Conservation (phyloP, 2,113 vertebrate species). For the Atherinomorus stipes region DNA sequence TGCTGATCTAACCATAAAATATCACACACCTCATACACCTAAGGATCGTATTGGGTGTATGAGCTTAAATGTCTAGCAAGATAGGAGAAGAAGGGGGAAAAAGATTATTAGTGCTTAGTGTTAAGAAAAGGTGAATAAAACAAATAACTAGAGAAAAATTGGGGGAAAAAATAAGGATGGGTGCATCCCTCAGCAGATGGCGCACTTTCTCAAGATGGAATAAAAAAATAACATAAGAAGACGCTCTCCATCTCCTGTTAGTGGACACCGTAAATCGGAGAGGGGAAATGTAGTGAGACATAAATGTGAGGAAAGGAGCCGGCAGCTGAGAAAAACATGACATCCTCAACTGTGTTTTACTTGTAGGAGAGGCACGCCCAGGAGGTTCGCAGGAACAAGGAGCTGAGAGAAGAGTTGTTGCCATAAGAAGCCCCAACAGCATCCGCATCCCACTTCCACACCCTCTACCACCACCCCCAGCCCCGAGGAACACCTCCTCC, state of each 20-base stretch:
- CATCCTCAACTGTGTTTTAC: conserved; percentile 31
- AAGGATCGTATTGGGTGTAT: background rate
- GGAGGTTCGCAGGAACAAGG: conserved; percentile 96
- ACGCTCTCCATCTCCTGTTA: background rate
- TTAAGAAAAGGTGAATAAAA: background rate
- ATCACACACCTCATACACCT: background rate
- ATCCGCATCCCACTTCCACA: conserved; percentile 37
- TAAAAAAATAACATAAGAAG: background rate
- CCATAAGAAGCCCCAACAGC: conserved; percentile 70
- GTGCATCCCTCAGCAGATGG: background rate
- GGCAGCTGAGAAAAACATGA: background rate
- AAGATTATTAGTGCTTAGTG: background rate
- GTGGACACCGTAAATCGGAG: conserved; percentile 14
- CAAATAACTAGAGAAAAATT: background rate
- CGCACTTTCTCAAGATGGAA: background rate
- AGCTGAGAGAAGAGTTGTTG: conserved; percentile 90
- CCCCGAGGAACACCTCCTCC: conserved; percentile 46
- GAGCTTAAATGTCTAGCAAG: background rate
- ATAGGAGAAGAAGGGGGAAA: no score
- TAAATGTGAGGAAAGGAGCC: conserved; percentile 15
- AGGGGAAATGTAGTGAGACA: conserved; percentile 3
- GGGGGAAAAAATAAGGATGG: background rate
- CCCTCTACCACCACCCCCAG: conserved; percentile 35
- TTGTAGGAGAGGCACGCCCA: conserved; percentile 92
- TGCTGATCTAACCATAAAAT: background rate